Evolutionary conservation across 2,797 vertebrate species (phyloP), one percentile per base, ranked within the genome.

Genomic region (Ispidina picta): DNA sequence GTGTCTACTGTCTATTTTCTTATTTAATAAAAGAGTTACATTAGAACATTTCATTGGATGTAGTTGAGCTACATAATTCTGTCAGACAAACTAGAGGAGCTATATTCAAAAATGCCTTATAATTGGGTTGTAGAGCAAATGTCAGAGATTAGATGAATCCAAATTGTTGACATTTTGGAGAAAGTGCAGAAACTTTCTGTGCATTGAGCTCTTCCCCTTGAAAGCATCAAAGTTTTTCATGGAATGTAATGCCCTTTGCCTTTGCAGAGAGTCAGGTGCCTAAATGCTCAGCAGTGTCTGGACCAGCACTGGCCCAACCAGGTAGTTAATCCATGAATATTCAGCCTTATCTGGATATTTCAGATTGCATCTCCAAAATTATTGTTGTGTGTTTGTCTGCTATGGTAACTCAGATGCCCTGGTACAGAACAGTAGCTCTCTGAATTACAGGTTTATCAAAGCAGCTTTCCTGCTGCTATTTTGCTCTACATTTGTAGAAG

Each of bases 1-100:
- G 58, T 85, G 63, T 90, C 96, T 95, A 80, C 94, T 95, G 84
- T 81, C 92, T 84, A 35, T 33, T 48, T 90, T 92, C 86, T 93
- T 87, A 71, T 56, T 83, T 68, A 91, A 92, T 77, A 73, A n/a
- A 70, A 62, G 44, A 77, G 77, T 75, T 86, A 31, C 15, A 54
- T 59, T 78, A 71, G 44, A 64, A 9, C 55, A 54, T 83, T 93
- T 82, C 52, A n/a, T 43, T 60, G 70, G 69, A 86, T 70, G 64
- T 82, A 20, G 62, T 46, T 78, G 60, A 83, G 59, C 71, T 90
- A 18, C 48, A 18, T 72, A 72, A 51, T 62, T 39, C 12, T 81
- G 35, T 85, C 54, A 74, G 85, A 85, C 92, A 84, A 83, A 81
- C 49, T 60, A 39, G 48, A 85, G 70, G 55, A 35, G 21, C 58